A percentile compares a stretch with the other conserved stretches of the same genome.
Evolutionary conservation across 2,888 invertebrate species (phyloP).

Genomic region (Brachylomia viminalis): DNA sequence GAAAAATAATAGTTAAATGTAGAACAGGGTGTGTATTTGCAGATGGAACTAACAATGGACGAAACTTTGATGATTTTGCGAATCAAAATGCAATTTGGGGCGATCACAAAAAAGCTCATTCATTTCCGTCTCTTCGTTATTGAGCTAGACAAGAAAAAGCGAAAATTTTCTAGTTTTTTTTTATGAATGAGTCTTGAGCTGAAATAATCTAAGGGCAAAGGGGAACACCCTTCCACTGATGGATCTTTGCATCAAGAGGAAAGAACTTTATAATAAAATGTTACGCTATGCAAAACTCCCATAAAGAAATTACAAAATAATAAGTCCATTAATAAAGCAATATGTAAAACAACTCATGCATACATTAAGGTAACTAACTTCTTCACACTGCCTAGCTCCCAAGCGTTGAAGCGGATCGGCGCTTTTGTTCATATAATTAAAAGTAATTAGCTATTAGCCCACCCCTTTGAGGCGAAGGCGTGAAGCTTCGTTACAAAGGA

Average conservation of each 20-base stretch:
- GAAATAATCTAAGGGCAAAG: background rate
- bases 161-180: background rate
- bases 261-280: background rate
- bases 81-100: no score
- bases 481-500: conserved; percentile 34
- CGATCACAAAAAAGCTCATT: background rate
- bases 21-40: background rate
- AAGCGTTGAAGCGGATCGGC: conserved; percentile 40
- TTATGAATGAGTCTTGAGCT: background rate
- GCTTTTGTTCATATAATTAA: conserved; percentile 52
- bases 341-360: conserved; percentile 41
- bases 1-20: background rate
- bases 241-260: background rate
- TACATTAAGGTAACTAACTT: conserved; percentile 17
- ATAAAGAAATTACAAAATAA: conserved; percentile 1
- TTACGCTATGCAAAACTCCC: background rate
- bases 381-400: conserved; percentile 33
- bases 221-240: background rate
- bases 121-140: background rate
- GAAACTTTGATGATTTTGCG: background rate
- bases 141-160: background rate
- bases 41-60: background rate
- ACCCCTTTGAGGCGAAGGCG: conserved; percentile 42
- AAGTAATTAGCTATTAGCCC: conserved; percentile 39
- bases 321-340: conserved; percentile 13